Conservation (phyloP, 2,113 vertebrate species). For the Emberiza fucata region DNA sequence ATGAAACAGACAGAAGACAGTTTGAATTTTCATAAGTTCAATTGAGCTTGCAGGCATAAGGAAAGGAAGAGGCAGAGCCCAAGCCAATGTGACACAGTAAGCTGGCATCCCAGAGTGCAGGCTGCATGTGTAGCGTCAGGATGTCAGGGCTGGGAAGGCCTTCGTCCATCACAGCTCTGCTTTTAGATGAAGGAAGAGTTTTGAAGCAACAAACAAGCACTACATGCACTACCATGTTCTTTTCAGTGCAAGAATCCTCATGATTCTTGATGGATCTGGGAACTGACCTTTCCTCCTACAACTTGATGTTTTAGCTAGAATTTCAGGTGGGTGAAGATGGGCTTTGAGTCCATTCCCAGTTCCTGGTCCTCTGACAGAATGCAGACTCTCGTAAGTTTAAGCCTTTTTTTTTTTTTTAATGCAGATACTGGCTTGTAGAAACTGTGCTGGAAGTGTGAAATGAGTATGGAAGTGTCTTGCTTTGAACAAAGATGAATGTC, state of each 20-base stretch:
- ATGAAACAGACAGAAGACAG: conserved; percentile 60
- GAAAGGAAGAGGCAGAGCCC: conserved; percentile 38
- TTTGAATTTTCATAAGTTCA: conserved; percentile 66
- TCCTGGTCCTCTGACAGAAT: neutral
- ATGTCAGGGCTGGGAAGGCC: conserved; percentile 40
- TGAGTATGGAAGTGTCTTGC: neutral
- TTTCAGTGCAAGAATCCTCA: neutral
- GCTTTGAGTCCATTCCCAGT: neutral
- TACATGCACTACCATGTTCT: neutral
- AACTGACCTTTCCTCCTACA: neutral
- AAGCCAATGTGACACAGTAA: conserved; percentile 43
- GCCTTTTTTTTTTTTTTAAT: neutral
- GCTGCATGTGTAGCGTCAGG: conserved; percentile 14
- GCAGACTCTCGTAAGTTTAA: neutral
- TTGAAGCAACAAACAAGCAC: conserved; percentile 36
- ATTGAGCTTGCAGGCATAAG: conserved; percentile 48
- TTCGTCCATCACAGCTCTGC: conserved; percentile 35
- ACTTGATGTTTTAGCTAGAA: neutral
- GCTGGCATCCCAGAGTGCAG: neutral
- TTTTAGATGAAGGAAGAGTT: conserved; percentile 46
- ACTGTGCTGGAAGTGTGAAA: neutral
- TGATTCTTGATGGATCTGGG: neutral
- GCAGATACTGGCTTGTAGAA: neutral
- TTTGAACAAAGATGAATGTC: neutral
- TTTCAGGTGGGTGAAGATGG: neutral